phyloP scores from a whole-genome alignment of 92 coral and sea anemone genomes.

The Micromussa lordhowensis region DNA sequence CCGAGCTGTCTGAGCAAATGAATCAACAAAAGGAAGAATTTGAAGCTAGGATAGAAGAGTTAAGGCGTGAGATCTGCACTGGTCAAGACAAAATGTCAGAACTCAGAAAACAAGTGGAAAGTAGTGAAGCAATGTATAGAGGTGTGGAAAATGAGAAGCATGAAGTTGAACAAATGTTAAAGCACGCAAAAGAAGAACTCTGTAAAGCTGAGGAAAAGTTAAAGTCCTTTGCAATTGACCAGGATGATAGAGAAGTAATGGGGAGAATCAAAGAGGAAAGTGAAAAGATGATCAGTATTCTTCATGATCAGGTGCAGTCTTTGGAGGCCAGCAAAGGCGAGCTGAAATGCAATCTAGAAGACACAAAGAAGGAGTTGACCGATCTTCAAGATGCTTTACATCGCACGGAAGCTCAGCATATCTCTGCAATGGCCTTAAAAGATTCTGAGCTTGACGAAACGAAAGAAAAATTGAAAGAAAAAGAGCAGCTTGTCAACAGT shows the following conservation, averaged over 20 bases:
- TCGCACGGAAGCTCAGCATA: slow-evolving; percentile 22
- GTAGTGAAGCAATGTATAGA: slow-evolving; percentile 40
- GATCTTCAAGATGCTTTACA: slow-evolving; percentile 8
- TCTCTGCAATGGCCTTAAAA: slow-evolving; percentile 19
- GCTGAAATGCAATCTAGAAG: slow-evolving; percentile 49
- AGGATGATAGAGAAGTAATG: slow-evolving; percentile 35
- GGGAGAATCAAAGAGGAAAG: slow-evolving; percentile 44
- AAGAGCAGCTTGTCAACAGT: background rate
- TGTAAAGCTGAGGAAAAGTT: slow-evolving; percentile 55
- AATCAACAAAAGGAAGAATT: slow-evolving; percentile 23
- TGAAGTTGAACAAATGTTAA: slow-evolving; percentile 59
- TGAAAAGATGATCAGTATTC: slow-evolving; percentile 24
- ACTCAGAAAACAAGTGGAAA: slow-evolving; percentile 51
- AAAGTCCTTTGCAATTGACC: slow-evolving; percentile 37
- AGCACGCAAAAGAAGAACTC: slow-evolving; percentile 63
- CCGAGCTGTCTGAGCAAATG: slow-evolving; percentile 26
- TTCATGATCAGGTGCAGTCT: slow-evolving; percentile 36
- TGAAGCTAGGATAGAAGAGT: slow-evolving; percentile 23
- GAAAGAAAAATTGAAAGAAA: slow-evolving; percentile 1
- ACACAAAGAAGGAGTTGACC: slow-evolving; percentile 39
- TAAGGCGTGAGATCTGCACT: slow-evolving; percentile 2
- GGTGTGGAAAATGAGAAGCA: slow-evolving; percentile 51
- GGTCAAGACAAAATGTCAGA: slow-evolving; percentile 35
- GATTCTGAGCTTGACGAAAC: slow-evolving; percentile 24
- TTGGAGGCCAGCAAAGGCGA: slow-evolving; percentile 53